Conservation (phyloP, 2,888 invertebrate genomes). For the Ceriagrion tenellum region DNA sequence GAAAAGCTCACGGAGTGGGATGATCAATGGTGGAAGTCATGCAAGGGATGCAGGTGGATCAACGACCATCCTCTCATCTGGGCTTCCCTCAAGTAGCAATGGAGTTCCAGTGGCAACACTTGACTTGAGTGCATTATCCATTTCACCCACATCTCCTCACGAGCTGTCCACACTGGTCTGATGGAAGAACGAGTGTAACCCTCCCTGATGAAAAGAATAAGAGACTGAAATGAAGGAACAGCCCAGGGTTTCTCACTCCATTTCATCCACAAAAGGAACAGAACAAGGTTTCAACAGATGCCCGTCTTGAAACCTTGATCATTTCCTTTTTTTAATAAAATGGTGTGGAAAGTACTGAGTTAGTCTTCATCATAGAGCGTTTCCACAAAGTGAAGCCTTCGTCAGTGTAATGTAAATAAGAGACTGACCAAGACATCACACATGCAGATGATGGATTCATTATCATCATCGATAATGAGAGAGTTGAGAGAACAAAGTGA, state of each 20-base stretch:
- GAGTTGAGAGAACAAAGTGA: not conserved
- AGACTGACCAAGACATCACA: not conserved
- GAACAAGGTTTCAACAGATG: not conserved
- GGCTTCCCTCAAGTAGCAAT: slow-evolving; percentile 26
- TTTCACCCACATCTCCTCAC: slow-evolving; percentile 61
- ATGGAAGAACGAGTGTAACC: not conserved
- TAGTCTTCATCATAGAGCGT: no score
- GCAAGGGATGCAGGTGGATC: slow-evolving; percentile 27
- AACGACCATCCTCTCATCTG: slow-evolving; percentile 42
- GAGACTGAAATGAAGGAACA: not conserved
- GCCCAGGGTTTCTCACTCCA: no score
- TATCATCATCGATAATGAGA: not conserved
- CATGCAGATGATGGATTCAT: not conserved
- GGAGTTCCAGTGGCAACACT: slow-evolving; percentile 70
- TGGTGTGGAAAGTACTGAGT: no score
- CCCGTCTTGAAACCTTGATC: no score
- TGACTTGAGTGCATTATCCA: slow-evolving; percentile 69
- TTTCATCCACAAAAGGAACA: not conserved
- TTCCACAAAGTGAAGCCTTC: no score
- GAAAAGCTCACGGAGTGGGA: slow-evolving; percentile 30
- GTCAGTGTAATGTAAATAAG: no score
- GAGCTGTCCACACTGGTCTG: slow-evolving; percentile 72
- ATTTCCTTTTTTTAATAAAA: no score
- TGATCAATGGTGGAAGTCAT: slow-evolving; percentile 11
- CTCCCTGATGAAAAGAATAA: not conserved